These are phyloP conservation scores for Sturnus vulgaris DNA, from an alignment of 2,113 vertebrate genomes.

Conservation along the genomic window DNA sequence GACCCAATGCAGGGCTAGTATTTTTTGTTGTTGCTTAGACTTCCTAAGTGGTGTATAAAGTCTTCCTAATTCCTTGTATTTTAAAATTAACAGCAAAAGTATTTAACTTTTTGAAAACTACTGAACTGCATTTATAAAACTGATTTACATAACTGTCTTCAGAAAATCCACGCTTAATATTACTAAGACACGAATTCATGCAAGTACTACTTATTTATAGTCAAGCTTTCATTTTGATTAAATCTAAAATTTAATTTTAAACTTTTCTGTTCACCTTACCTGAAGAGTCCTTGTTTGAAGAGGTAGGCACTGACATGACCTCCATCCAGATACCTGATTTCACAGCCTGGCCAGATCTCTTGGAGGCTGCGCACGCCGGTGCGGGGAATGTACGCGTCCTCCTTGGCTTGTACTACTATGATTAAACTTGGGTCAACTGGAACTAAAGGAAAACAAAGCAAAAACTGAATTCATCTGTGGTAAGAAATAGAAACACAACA, in stretches of 20 bases:
- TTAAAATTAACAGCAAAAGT: background rate
- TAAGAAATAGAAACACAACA: background rate
- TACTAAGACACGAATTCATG: background rate
- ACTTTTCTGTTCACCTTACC: slow-evolving; percentile 69
- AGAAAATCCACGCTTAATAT: background rate
- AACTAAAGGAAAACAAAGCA: slow-evolving; percentile 70
- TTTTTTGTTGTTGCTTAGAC: background rate
- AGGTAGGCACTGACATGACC: slow-evolving; percentile 97
- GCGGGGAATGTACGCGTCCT: slow-evolving; percentile 95
- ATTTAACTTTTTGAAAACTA: background rate
- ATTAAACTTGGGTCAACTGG: slow-evolving; percentile 95
- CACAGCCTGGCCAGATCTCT: slow-evolving; percentile 97
- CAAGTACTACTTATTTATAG: background rate
- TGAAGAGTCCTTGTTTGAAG: slow-evolving; percentile 95
- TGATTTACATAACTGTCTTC: background rate
- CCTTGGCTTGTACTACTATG: slow-evolving; percentile 92
- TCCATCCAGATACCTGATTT: slow-evolving; percentile 90
- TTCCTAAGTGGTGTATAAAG: background rate
- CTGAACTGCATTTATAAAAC: background rate
- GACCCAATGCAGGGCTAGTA: accelerated
- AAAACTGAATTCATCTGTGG: background rate
- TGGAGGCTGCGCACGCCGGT: slow-evolving; percentile 91
- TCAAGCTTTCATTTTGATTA: background rate
- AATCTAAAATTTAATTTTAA: background rate
- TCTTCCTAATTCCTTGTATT: background rate